Conservation (phyloP, 2,797 vertebrate species). For the Diplodus sargus region DNA sequence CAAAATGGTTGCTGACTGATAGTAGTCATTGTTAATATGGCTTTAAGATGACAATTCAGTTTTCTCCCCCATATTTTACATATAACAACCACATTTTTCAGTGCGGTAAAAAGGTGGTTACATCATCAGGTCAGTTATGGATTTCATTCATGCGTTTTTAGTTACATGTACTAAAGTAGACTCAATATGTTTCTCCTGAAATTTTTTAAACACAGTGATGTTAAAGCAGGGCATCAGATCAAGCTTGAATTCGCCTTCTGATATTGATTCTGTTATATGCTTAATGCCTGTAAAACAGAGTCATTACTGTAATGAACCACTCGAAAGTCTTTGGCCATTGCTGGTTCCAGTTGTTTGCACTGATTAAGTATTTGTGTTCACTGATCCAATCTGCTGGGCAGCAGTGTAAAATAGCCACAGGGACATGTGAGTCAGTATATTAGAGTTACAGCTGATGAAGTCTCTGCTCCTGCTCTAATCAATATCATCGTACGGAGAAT, state of each 20-base stretch:
- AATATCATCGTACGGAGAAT: constrained; percentile 17
- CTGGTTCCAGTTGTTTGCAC: constrained; percentile 18
- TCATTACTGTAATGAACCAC: constrained; percentile 37
- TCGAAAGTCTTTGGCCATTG: constrained; percentile 38
- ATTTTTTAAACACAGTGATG: constrained; percentile 4
- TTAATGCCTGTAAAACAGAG: constrained; percentile 26
- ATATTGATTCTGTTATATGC: constrained; percentile 16
- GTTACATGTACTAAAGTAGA: background rate
- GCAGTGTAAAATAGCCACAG: constrained; percentile 17
- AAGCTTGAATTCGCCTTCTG: constrained; percentile 5
- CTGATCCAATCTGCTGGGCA: constrained; percentile 30
- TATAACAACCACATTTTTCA: background rate
- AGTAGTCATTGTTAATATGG: background rate
- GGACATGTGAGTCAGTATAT: constrained; percentile 7
- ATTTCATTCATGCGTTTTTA: too few species aligned
- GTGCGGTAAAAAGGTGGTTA: background rate
- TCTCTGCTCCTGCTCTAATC: constrained; percentile 7
- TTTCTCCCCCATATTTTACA: background rate
- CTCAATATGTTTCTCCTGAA: background rate
- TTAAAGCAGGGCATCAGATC: background rate
- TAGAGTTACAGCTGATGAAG: constrained; percentile 22
- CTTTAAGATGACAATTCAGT: background rate
- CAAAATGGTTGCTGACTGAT: constrained; percentile 32
- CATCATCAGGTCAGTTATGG: background rate
- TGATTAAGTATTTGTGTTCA: constrained; percentile 44